Percentiles rank a stretch among this genome's conserved stretches.
phyloP scores from a whole-genome alignment of 2,113 vertebrate species.

The Oreochromis aureus region DNA sequence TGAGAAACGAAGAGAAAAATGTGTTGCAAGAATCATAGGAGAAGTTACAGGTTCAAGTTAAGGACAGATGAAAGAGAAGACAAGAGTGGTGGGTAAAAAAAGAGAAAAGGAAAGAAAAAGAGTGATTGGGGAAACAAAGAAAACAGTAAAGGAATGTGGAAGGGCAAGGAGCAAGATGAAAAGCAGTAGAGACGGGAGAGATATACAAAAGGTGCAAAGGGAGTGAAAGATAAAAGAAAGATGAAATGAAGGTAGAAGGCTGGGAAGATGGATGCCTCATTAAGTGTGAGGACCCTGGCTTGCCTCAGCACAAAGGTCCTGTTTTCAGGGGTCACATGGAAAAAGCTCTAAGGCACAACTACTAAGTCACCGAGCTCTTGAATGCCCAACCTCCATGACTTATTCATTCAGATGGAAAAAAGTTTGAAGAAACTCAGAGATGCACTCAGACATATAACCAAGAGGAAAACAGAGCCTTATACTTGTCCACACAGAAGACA shows the following conservation, averaged over 20 bases:
- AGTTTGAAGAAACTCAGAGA: neutral
- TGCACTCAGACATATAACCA: neutral
- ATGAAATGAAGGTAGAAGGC: constrained; percentile 2
- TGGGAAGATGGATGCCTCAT: constrained; percentile 16
- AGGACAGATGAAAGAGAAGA: constrained; percentile 20
- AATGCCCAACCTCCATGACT: neutral
- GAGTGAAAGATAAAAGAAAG: constrained; percentile 25
- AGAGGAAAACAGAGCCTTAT: neutral
- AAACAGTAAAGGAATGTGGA: neutral
- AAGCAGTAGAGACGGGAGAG: neutral
- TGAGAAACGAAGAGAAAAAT: neutral
- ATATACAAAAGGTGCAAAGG: neutral
- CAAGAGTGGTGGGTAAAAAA: neutral
- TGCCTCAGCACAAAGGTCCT: neutral
- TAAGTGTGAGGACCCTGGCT: constrained; percentile 14
- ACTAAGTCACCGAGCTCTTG: neutral
- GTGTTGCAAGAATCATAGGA: neutral
- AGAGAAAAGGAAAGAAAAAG: neutral
- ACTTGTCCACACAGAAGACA: neutral
- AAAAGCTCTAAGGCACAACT: neutral
- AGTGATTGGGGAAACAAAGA: neutral
- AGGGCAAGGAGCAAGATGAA: constrained; percentile 25
- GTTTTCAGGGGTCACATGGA: neutral
- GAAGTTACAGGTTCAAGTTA: constrained; percentile 4
- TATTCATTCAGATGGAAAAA: neutral